Percentiles rank a stretch among this genome's conserved stretches.
These are phyloP conservation scores for Hypomesus transpacificus DNA, from an alignment of 2,113 vertebrate genomes.

Conservation along the genomic window DNA sequence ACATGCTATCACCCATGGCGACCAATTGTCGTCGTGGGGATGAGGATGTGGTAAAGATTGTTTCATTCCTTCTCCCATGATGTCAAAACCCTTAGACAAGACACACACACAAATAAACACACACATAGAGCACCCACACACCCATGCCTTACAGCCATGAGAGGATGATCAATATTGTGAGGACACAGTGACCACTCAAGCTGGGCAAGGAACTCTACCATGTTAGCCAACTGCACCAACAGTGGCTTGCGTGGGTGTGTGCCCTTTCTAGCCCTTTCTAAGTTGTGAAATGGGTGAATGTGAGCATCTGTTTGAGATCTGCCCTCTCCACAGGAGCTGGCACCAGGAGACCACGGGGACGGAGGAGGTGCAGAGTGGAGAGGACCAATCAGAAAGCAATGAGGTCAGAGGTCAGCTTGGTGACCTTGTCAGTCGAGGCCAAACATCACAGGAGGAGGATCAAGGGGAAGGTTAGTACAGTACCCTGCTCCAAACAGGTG, in stretches of 20 bases:
- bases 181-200: constrained; percentile 1
- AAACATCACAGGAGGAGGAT: constrained; percentile 32
- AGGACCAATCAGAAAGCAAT: neutral
- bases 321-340: constrained; percentile 25
- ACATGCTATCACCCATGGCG: constrained; percentile 3
- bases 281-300: neutral
- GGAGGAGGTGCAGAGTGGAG: constrained; percentile 13
- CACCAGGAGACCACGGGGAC: constrained; percentile 10
- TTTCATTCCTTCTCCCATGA: neutral
- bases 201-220: neutral
- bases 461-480: constrained; percentile 21
- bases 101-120: neutral
- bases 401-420: constrained; percentile 30
- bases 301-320: neutral
- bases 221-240: neutral
- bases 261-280: no score
- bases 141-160: neutral
- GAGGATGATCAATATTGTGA: neutral
- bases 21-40: constrained; percentile 1
- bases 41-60: neutral
- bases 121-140: no score
- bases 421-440: constrained; percentile 17
- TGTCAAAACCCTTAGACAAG: neutral
- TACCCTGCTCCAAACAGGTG: no score
- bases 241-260: neutral